These are phyloP conservation scores for Periophthalmus magnuspinnatus DNA, from an alignment of 2,797 vertebrate genomes.

Conservation along the genomic window DNA sequence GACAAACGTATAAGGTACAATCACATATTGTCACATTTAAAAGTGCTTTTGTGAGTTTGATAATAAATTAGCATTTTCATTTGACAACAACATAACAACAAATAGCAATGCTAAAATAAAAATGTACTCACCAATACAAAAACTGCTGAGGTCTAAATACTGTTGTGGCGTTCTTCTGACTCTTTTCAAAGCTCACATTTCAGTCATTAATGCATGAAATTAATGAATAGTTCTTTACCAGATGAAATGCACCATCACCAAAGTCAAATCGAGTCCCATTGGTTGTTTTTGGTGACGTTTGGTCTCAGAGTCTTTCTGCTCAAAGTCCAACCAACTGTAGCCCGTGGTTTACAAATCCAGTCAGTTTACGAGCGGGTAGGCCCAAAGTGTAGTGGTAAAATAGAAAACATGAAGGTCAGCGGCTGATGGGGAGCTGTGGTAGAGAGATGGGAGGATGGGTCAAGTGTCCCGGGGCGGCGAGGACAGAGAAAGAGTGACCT, in stretches of 20 bases:
- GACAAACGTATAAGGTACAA: conserved; percentile 72
- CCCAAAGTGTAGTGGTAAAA: conserved; percentile 20
- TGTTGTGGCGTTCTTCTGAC: conserved; percentile 39
- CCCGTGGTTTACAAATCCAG: conserved; percentile 28
- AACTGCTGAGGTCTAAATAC: conserved; percentile 55
- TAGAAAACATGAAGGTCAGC: conserved; percentile 51
- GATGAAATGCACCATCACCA: conserved; percentile 45
- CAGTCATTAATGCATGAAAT: conserved; percentile 40
- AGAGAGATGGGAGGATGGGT: conserved; percentile 80
- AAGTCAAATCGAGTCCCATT: conserved; percentile 35
- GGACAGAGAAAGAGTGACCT: conserved; percentile 96
- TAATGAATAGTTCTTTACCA: conserved; percentile 47
- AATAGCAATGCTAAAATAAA: conserved; percentile 57
- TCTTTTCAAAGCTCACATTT: conserved; percentile 38
- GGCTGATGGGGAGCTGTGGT: conserved; percentile 85
- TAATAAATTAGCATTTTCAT: conserved; percentile 73
- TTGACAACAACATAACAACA: conserved; percentile 66
- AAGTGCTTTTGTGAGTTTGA: conserved; percentile 66
- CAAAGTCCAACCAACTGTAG: conserved; percentile 32
- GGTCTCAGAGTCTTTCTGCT: conserved; percentile 34
- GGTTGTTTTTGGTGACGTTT: conserved; percentile 27
- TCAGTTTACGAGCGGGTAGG: conserved; percentile 23
- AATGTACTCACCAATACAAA: conserved; percentile 53
- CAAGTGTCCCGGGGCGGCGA: conserved; percentile 79
- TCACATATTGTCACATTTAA: conserved; percentile 69